Evolutionary conservation across 2,888 invertebrate species (phyloP).

Genomic region (Chrysolina americana): DNA sequence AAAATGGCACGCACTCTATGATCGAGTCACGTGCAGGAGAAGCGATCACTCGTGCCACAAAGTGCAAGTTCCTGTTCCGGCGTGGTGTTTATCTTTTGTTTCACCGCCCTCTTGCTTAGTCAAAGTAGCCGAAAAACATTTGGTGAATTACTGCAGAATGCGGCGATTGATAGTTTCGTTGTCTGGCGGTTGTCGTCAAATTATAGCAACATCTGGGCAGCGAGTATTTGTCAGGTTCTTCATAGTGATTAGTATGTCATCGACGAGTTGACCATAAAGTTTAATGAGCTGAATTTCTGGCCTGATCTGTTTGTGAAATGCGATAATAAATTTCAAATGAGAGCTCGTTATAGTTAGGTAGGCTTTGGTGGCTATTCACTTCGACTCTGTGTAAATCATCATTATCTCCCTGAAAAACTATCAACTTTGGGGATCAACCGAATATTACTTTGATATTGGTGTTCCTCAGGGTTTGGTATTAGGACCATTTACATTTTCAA

Average conservation of each 20-base stretch:
- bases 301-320: neutral
- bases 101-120: constrained; percentile 26
- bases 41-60: constrained; percentile 20
- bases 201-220: neutral
- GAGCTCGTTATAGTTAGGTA: neutral
- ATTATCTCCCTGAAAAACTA: too few relatives aligned
- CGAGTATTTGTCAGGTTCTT: neutral
- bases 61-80: constrained; percentile 14
- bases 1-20: constrained; percentile 37
- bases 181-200: neutral
- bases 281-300: neutral
- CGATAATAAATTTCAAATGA: neutral
- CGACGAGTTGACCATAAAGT: neutral
- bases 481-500: too few relatives aligned
- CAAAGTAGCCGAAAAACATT: constrained; percentile 22
- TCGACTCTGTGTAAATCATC: too few relatives aligned
- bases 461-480: too few relatives aligned
- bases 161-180: neutral
- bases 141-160: constrained; percentile 13
- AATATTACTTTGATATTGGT: too few relatives aligned
- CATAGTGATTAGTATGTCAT: constrained; percentile 4
- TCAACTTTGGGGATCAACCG: too few relatives aligned
- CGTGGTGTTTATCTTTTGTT: constrained; percentile 35
- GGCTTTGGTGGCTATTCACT: too few relatives aligned
- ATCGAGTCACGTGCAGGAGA: constrained; percentile 14